Conservation (phyloP, 1,140 invertebrate species). For the Contarinia nasturtii region DNA sequence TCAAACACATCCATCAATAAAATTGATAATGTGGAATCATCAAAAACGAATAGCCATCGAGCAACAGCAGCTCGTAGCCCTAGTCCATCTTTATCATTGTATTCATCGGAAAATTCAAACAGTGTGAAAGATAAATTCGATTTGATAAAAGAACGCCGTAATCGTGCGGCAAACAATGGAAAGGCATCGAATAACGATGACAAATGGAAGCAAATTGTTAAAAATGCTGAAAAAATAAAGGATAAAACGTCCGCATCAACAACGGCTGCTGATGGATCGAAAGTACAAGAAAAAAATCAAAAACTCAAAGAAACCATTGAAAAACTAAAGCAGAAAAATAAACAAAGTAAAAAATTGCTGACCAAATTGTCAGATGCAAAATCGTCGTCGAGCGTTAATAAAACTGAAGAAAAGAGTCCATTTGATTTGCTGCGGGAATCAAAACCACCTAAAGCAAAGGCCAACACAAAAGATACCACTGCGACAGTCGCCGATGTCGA, state of each 20-base stretch:
- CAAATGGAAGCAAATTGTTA: slow-evolving; percentile 11
- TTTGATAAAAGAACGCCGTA: slow-evolving; percentile 40
- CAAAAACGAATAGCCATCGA: neutral
- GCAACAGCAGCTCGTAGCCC: slow-evolving; percentile 27
- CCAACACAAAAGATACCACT: neutral
- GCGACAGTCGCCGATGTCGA: slow-evolving; percentile 1
- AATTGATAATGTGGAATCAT: slow-evolving; percentile 1
- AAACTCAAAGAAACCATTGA: slow-evolving; percentile 37
- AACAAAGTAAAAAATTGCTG: slow-evolving; percentile 25
- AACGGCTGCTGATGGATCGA: neutral
- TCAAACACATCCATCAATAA: slow-evolving; percentile 4
- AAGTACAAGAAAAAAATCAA: slow-evolving; percentile 32
- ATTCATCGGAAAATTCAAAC: slow-evolving; percentile 7
- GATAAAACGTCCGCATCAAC: slow-evolving; percentile 1
- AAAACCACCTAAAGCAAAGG: slow-evolving; percentile 12
- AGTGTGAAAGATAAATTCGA: slow-evolving; percentile 36
- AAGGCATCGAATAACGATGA: slow-evolving; percentile 4
- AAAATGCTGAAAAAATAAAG: slow-evolving; percentile 6
- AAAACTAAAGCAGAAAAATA: slow-evolving; percentile 40
- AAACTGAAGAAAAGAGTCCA: slow-evolving; percentile 14
- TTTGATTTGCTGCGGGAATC: slow-evolving; percentile 11
- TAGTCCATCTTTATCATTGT: slow-evolving; percentile 24
- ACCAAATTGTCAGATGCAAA: neutral
- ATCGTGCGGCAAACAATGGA: too few relatives aligned
- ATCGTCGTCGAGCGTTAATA: slow-evolving; percentile 8